Evolutionary conservation across 2,113 vertebrate genomes (phyloP), one percentile per base, ranked within the genome.

Genomic region (Otus sunia): DNA sequence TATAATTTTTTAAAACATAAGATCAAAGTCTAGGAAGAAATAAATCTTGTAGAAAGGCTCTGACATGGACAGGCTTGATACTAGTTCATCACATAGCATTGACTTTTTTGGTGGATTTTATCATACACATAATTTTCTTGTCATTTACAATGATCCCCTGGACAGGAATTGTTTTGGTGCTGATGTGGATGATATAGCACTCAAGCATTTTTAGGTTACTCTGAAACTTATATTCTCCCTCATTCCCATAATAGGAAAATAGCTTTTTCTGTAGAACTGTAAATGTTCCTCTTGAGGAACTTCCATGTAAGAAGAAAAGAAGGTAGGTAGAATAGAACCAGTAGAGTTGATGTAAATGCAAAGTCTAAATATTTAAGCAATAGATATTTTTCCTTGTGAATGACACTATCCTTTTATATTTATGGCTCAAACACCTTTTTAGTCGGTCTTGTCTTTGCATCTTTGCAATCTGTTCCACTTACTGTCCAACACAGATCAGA

Each of bases 401-500:
- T 72, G 34, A 88, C 4, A 27, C 10, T 30, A 60, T 29, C 14
- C 39, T 50, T 94, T 96, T 84, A 85, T 60, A 41, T 73, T 69
- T 45, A 73, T 4, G 12, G 71, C n/a, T 82, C 21, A 47, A 92
- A 83, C 29, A 86, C 47, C 49, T 74, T 55, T 88, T 90, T 39
- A 97, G 50, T 73, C 63, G 77, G 45, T 39, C 62, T 63, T 81
- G 29, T 62, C 49, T 86, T 78, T 72, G 19, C 16, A 59, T 58
- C 74, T 91, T 79, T 83, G 63, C 95, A 94, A 87, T 83, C 3
- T 80, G 41, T 94, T 93, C 32, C 71, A 62, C 52, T 92, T 94
- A 79, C 53, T 90, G 36, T 88, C 93, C 94, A 95, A 32, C 50
- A 89, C 21, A 91, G 84, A 94, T 90, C 92, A 96, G 67, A 92